Conservation (phyloP, 2,797 vertebrate genomes). For the Hoplostethus mediterraneus region DNA sequence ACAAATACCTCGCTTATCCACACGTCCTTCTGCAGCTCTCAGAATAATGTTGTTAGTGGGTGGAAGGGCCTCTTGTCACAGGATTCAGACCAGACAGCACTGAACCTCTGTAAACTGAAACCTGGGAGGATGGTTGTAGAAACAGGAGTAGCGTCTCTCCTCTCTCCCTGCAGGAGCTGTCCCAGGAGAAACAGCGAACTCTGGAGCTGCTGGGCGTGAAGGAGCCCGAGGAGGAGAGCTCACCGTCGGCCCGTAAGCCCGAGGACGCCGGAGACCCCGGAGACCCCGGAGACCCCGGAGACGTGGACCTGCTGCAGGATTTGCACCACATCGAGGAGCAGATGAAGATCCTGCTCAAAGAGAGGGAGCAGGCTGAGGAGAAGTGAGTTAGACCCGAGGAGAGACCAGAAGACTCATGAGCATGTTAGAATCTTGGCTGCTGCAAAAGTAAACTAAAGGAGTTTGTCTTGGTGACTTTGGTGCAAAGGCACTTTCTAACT, state of each 20-base stretch:
- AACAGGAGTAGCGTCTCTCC: background rate
- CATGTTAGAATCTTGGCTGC: too few relatives aligned
- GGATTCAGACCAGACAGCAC: too few relatives aligned
- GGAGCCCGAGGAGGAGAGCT: slow-evolving; percentile 58
- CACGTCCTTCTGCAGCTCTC: too few relatives aligned
- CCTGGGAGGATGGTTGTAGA: background rate
- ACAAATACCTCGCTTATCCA: too few relatives aligned
- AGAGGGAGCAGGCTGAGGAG: slow-evolving; percentile 92
- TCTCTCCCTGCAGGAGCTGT: slow-evolving; percentile 87
- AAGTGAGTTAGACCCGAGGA: slow-evolving; percentile 81
- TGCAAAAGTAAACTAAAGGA: background rate
- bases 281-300: slow-evolving; percentile 67
- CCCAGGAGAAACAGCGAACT: slow-evolving; percentile 92
- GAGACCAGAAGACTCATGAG: too few relatives aligned
- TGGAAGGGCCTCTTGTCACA: too few relatives aligned
- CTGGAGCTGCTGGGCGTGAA: slow-evolving; percentile 89
- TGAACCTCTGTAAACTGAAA: too few relatives aligned
- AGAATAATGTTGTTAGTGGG: too few relatives aligned
- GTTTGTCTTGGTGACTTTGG: background rate
- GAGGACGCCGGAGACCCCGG: slow-evolving; percentile 57
- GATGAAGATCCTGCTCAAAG: slow-evolving; percentile 91
- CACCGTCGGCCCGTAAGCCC: slow-evolving; percentile 9
- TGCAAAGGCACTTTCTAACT: too few relatives aligned
- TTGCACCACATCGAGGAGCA: slow-evolving; percentile 93
- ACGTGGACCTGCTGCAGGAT: slow-evolving; percentile 85